Conservation (phyloP, 2,113 vertebrate genomes). For the Cnemophilus loriae region DNA sequence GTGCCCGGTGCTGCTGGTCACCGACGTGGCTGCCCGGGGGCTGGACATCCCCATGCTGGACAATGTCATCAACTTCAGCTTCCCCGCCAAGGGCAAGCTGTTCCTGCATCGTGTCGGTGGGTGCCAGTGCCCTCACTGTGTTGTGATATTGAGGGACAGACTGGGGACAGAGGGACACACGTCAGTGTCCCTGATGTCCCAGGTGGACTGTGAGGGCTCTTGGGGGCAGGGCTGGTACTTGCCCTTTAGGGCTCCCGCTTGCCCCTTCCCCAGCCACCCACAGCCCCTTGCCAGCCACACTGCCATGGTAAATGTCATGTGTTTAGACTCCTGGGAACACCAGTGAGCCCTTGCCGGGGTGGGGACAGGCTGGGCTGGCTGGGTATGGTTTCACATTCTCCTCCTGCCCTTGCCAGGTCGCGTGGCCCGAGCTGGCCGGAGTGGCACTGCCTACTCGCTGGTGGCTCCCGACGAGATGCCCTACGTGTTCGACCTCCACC, state of each 20-base stretch:
- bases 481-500: conserved; percentile 88
- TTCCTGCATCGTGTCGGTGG: conserved; percentile 95
- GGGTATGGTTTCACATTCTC: neutral
- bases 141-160: neutral
- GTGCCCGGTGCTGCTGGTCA: conserved; percentile 89
- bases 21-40: conserved; percentile 91
- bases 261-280: neutral
- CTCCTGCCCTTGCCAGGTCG: conserved; percentile 73
- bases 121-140: rapidly evolving
- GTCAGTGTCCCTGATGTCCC: neutral
- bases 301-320: rapidly evolving
- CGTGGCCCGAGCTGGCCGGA: conserved; percentile 89
- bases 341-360: neutral
- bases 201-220: neutral
- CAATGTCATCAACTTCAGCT: conserved; percentile 97
- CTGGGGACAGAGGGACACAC: neutral
- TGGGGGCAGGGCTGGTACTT: neutral
- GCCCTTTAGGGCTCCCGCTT: neutral
- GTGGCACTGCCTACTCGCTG: conserved; percentile 86
- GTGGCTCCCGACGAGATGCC: conserved; percentile 88
- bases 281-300: neutral
- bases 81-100: conserved; percentile 92
- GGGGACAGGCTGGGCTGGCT: neutral
- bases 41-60: conserved; percentile 97
- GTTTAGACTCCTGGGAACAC: neutral